Conservation (phyloP, 2,113 vertebrate genomes). For the Struthio camelus region DNA sequence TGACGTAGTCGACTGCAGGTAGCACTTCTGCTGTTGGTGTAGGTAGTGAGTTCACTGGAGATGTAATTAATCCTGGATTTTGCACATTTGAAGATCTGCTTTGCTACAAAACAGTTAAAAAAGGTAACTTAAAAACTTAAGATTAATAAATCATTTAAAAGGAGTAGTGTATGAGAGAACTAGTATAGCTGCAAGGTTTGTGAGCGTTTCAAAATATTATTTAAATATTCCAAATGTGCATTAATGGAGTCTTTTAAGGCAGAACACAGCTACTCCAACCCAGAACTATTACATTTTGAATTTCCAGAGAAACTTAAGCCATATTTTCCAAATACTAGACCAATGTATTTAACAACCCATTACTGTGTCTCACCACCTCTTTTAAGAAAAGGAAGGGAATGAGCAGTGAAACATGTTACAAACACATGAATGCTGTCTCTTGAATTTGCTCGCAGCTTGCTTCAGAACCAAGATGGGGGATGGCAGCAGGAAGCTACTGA, state of each 20-base stretch:
- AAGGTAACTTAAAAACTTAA: not conserved
- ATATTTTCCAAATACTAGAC: not conserved
- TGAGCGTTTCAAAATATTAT: not conserved
- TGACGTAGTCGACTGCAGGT: constrained; percentile 11
- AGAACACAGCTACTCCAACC: not conserved
- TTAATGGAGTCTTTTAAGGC: not conserved
- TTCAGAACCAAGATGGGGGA: not conserved
- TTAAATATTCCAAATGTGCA: not conserved
- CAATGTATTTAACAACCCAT: not conserved
- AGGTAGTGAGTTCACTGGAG: not conserved
- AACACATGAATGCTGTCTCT: not conserved
- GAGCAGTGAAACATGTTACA: not conserved
- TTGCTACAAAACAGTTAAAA: not conserved
- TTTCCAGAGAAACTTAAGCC: not conserved
- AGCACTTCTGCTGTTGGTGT: accelerated
- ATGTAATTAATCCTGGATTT: not conserved
- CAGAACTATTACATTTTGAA: not conserved
- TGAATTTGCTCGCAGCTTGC: not conserved
- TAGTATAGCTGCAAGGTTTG: not conserved
- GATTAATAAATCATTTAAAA: not conserved
- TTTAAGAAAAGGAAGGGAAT: not conserved
- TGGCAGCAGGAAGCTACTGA: not conserved
- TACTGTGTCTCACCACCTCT: not conserved
- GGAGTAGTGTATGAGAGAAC: not conserved
- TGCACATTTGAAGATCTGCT: not conserved